Base-by-base conservation (phyloP, 1,140 invertebrate genomes). In the Anthonomus grandis region DNA sequence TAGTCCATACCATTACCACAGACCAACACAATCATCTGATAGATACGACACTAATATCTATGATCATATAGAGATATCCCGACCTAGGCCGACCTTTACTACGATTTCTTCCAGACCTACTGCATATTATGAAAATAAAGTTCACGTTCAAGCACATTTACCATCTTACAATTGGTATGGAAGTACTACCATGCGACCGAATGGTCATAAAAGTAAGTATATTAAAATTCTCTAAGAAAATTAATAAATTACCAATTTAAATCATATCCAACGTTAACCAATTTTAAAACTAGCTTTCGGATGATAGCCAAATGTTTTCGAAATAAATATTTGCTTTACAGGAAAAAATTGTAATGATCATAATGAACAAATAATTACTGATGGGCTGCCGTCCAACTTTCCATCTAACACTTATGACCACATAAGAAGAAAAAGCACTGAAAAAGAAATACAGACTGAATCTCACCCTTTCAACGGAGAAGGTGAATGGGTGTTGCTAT, bases 401-500 rank as follows among this genome's bases (percentile, higher is more conserved):
- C 85, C 84, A 0, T 72, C 75, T 24, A 74, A 52, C 70, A 25
- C 23, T 6, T 73, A 65, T n/a, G 38, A 60, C 8, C 21, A 19
- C 21, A 58, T 63, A 24, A 51, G 66, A 12, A 57, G 54, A 45
- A 52, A 61, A 4, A 23, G 45, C 41, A 17, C 57, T 10, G 57
- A 59, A 31, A 52, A 64, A 4, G 65, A 67, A 19, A 57, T 68
- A 18, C 74, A 77, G 64, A 75, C 78, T 0, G 67, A 74, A 12
- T 75, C 75, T 3, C 78, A 86, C 65, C 84, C 85, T 2, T 75
- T 76, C 0, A 78, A 78, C 57, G 83, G 84, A 1, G 83, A 88
- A 52, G 87, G 87, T 0, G 81, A 87, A 51, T 90, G 87, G 87
- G 80, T 90, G 2, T 72, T 90, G 0, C 67, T 90, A 4, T 88